Evolutionary conservation across 64 coral and sea anemone genomes (phyloP).

Genomic region (Montipora cactus): DNA sequence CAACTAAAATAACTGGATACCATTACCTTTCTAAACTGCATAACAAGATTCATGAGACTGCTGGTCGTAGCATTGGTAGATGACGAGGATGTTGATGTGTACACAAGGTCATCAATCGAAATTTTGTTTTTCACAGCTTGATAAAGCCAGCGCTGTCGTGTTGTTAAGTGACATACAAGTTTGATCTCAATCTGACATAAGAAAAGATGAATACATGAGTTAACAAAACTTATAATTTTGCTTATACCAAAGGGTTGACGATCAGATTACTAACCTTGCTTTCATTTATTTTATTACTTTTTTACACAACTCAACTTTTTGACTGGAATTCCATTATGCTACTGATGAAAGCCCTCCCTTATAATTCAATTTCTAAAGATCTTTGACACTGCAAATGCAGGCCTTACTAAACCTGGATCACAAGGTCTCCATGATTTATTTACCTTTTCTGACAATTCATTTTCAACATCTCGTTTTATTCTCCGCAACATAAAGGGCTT

Average conservation of each 20-base stretch:
- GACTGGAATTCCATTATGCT: no score
- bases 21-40: conserved; percentile 97
- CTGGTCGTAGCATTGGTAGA: conserved; percentile 88
- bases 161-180: conserved; percentile 90
- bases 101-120: conserved; percentile 97
- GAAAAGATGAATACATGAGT: background rate
- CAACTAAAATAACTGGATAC: no score
- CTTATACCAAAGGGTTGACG: no score
- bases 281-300: no score
- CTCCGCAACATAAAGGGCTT: conserved; percentile 99
- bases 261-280: no score
- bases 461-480: conserved; percentile 98
- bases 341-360: no score
- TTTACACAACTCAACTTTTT: no score
- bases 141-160: conserved; percentile 93
- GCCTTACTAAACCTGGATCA: no score
- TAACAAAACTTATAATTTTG: no score
- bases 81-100: conserved; percentile 87
- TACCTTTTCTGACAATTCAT: conserved; percentile 99
- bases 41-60: conserved; percentile 98
- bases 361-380: no score
- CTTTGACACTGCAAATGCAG: no score
- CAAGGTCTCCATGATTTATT: no score
- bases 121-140: conserved; percentile 97
- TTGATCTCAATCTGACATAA: conserved; percentile 95